Percentiles rank a stretch among this genome's conserved stretches.
Conservation (phyloP, 2,797 vertebrate species). For the Prionace glauca region DNA sequence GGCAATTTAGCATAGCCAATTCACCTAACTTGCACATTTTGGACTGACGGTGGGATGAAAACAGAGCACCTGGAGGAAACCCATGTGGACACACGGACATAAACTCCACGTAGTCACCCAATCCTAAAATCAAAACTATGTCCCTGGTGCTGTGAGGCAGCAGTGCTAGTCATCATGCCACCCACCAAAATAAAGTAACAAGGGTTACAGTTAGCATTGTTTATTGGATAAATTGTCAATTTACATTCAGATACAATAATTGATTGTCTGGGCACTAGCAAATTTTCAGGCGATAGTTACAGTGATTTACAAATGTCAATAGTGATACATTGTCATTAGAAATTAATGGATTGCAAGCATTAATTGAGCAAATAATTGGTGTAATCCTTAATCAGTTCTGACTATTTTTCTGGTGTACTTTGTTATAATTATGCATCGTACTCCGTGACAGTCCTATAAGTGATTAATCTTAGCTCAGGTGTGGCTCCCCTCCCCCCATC, state of each 20-base stretch:
- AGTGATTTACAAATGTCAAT: neutral
- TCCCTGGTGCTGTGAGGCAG: too few relatives aligned
- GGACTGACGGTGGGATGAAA: too few relatives aligned
- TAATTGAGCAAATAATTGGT: neutral
- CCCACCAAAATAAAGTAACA: neutral
- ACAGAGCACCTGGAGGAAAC: too few relatives aligned
- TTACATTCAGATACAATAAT: neutral
- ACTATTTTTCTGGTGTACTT: neutral
- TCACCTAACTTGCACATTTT: too few relatives aligned
- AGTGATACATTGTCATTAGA: neutral
- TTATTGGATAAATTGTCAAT: neutral
- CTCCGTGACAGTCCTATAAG: neutral
- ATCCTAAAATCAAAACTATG: too few relatives aligned
- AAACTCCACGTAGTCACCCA: too few relatives aligned
- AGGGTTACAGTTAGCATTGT: too few relatives aligned
- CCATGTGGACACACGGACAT: too few relatives aligned
- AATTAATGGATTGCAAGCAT: neutral
- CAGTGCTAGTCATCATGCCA: too few relatives aligned
- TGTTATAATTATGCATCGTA: neutral
- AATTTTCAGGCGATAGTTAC: neutral
- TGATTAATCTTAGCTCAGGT: neutral
- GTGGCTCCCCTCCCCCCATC: too few relatives aligned
- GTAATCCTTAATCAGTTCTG: neutral
- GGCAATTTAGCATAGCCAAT: too few relatives aligned
- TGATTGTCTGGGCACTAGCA: too few relatives aligned